Percentiles rank a stretch among this genome's conserved stretches.
Evolutionary conservation across 1,140 invertebrate genomes (phyloP).

Genomic region (Chironomus tepperi): DNA sequence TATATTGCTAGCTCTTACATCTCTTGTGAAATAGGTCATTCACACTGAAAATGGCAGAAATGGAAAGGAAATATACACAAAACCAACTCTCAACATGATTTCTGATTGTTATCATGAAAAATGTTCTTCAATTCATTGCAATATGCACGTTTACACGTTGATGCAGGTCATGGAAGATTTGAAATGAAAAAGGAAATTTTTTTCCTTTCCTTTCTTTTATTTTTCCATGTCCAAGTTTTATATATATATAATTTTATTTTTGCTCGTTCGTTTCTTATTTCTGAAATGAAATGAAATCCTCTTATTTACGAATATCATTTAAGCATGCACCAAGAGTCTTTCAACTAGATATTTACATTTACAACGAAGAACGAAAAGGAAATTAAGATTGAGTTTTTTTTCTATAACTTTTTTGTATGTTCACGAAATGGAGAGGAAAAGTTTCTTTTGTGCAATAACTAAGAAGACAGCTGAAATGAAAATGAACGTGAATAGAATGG

Average conservation of each 20-base stretch:
- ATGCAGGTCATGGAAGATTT: neutral
- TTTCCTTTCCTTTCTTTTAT: neutral
- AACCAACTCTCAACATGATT: neutral
- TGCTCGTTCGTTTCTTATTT: slow-evolving; percentile 1
- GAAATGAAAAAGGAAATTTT: too few species aligned
- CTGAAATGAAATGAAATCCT: neutral
- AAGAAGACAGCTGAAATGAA: neutral
- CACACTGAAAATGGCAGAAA: neutral
- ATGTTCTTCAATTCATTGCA: neutral
- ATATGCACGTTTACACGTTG: neutral
- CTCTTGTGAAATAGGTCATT: neutral
- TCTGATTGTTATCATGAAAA: slow-evolving; percentile 3
- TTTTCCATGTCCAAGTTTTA: neutral
- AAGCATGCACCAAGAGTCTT: too few species aligned
- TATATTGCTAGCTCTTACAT: too few species aligned
- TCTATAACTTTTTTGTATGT: too few species aligned
- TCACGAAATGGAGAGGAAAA: neutral
- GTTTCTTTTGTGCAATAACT: neutral
- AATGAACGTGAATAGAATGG: neutral
- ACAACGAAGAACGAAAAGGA: neutral
- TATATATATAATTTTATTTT: neutral
- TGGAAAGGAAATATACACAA: neutral
- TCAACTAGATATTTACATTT: too few species aligned
- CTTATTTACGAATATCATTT: neutral
- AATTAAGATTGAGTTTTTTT: slow-evolving; percentile 7